These are phyloP conservation scores for Drosophila ananassae DNA, from an alignment of 1,140 invertebrate genomes.

Conservation along the genomic window DNA sequence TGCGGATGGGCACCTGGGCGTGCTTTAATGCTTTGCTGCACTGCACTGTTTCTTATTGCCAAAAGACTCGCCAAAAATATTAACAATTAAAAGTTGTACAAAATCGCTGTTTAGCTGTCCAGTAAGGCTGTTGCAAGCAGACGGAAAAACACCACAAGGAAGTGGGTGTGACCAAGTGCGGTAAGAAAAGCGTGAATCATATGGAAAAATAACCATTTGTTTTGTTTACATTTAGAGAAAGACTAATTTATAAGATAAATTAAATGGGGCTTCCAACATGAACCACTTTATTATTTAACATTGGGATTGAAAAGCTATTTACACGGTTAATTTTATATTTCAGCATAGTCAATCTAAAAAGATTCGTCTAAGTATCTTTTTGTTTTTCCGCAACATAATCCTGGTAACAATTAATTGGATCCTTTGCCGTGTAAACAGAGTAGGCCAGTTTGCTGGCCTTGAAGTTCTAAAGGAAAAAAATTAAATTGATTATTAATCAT, in stretches of 20 bases:
- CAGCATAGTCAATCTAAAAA: neutral
- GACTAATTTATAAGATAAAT: neutral
- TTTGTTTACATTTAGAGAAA: constrained; percentile 18
- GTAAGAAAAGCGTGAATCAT: constrained; percentile 5
- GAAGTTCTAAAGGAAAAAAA: constrained; percentile 55
- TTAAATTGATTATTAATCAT: neutral
- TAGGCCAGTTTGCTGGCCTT: constrained; percentile 54
- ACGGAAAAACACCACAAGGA: constrained; percentile 12
- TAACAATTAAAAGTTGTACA: constrained; percentile 23
- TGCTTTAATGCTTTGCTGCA: neutral
- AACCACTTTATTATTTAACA: neutral
- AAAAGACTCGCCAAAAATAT: neutral
- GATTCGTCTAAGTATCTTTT: constrained; percentile 32
- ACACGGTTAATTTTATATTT: constrained; percentile 10
- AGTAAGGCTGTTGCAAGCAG: constrained; percentile 9
- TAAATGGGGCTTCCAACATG: neutral
- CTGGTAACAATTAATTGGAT: constrained; percentile 79
- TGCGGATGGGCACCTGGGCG: constrained; percentile 18
- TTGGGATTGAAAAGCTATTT: neutral
- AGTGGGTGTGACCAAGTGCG: constrained; percentile 15
- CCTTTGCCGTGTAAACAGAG: constrained; percentile 59
- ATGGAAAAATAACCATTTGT: neutral
- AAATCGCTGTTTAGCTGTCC: constrained; percentile 9
- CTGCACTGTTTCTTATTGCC: neutral
- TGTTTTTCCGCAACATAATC: constrained; percentile 46